A percentile compares a stretch with the other conserved stretches of the same genome.
Conservation (phyloP, 2,888 invertebrate genomes). For the Elysia crispata region DNA sequence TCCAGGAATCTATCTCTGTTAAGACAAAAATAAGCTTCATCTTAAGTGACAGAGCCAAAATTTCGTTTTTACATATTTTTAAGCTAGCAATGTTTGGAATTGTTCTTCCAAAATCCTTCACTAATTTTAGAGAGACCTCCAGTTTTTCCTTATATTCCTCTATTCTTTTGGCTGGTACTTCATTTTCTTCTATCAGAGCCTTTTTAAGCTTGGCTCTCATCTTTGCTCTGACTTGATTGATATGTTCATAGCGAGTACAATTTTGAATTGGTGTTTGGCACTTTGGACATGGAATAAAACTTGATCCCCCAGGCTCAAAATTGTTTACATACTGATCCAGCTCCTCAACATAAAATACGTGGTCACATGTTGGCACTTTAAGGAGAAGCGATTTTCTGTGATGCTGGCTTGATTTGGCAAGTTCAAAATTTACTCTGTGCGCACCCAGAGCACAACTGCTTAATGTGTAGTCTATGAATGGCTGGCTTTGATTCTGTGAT, state of each 20-base stretch:
- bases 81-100: neutral
- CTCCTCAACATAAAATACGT: slow-evolving; percentile 45
- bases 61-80: slow-evolving; percentile 1
- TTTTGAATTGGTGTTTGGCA: slow-evolving; percentile 46
- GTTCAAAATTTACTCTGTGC: neutral
- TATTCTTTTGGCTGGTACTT: neutral
- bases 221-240: neutral
- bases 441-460: too few relatives aligned
- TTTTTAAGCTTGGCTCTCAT: slow-evolving; percentile 10
- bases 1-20: slow-evolving; percentile 29
- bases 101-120: neutral
- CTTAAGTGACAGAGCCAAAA: slow-evolving; percentile 22
- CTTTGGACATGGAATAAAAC: slow-evolving; percentile 44
- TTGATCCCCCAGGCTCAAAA: slow-evolving; percentile 16
- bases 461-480: too few relatives aligned
- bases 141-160: neutral
- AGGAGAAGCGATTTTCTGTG: neutral
- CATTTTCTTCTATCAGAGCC: neutral
- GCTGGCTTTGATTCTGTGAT: neutral
- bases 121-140: neutral
- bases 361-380: slow-evolving; percentile 44
- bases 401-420: neutral
- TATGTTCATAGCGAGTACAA: slow-evolving; percentile 40
- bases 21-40: slow-evolving; percentile 39
- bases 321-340: slow-evolving; percentile 42